These are phyloP conservation scores for Malurus cyaneus DNA, from an alignment of 2,113 vertebrate genomes.

Conservation along the genomic window DNA sequence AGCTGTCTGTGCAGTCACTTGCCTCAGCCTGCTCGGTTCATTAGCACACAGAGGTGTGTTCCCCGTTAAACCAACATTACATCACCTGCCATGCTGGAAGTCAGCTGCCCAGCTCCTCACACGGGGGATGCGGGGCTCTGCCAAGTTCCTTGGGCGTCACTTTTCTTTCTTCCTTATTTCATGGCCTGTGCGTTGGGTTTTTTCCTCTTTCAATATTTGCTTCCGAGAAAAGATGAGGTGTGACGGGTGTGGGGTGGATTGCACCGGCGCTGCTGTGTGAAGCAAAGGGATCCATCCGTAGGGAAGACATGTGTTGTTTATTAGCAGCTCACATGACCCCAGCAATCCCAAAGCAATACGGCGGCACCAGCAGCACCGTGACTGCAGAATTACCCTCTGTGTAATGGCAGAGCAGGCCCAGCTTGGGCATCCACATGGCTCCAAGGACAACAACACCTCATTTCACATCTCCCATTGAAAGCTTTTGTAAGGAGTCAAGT, in stretches of 20 bases:
- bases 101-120: not conserved
- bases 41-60: not conserved
- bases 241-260: not conserved
- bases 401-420: not conserved
- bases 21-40: slow-evolving; percentile 8
- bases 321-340: not conserved
- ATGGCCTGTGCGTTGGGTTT: not conserved
- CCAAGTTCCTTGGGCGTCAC: slow-evolving; percentile 24
- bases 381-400: not conserved
- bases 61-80: not conserved
- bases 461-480: not conserved
- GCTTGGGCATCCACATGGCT: not conserved
- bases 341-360: not conserved
- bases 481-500: not conserved
- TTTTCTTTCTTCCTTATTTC: slow-evolving; percentile 26
- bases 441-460: not conserved
- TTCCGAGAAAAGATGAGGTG: slow-evolving; percentile 43
- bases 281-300: not conserved
- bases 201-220: slow-evolving; percentile 7
- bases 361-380: not conserved
- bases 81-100: slow-evolving; percentile 43
- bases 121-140: not conserved
- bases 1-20: not conserved
- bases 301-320: not conserved
- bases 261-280: not conserved